Evolutionary conservation across 2,888 invertebrate genomes (phyloP), one percentile per base, ranked within the genome.

Genomic region (Ptycholaimellus sp.): DNA sequence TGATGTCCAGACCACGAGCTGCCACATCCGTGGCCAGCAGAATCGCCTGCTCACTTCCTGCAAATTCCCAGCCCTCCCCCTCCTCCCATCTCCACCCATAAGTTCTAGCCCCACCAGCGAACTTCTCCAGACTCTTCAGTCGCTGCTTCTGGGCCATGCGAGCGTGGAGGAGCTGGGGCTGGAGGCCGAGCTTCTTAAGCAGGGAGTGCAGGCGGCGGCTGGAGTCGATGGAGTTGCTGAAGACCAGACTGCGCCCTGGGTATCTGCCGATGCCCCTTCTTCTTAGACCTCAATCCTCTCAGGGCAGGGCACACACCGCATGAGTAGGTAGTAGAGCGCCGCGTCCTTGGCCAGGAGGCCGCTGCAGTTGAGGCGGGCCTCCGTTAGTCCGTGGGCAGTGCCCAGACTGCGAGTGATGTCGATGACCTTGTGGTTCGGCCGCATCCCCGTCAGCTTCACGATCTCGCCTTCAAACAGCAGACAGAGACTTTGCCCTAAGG

Each of bases 11-110:
- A 0, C 96, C 96, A 39, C 96, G 69, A 0, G 96, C 87, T 1
- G 96, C 93, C 4, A 99, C 90, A 65, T 96, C 96, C 0, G 87
- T 93, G 0, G 72, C 70, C 3, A 93, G 74, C 40, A 96, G 70
- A 6, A 96, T 58, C 0, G 76, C 31, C 13, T 23, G 25, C 25
- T 13, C 25, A 9, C 25, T 9, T 23, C 6, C 13, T 9, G 13
- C 14, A 13, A 4, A n/a, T 34, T 19, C 16, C n/a, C 7, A 19
- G 13, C 11, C 17, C 2, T 35, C 7, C 11, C 7, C 5, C n/a
- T 21, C 3, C 30, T 13, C 13, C 30, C 18, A 37, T 22, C 3
- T 29, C 27, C 17, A n/a, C 18, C 16, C 9, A 28, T 14, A 44
- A 33, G 21, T 29, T 14, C 7, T 19, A 19, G 11, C 37, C 44